Evolutionary conservation across 1,140 invertebrate species (phyloP).

Genomic region (Brachystomella parvula): DNA sequence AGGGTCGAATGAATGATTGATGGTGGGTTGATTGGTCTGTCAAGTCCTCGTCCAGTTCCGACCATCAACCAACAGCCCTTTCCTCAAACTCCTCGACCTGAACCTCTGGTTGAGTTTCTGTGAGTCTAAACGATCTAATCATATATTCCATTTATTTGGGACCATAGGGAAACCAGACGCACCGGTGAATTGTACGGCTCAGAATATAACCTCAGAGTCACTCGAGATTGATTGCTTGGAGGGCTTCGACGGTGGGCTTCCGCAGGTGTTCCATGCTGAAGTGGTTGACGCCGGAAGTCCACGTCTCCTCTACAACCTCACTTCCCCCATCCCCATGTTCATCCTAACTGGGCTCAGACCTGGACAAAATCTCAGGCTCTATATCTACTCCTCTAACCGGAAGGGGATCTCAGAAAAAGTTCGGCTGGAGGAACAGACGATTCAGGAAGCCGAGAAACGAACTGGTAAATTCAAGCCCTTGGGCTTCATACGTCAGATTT

Average conservation of each 20-base stretch:
- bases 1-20: conserved; percentile 1
- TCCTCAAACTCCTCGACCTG: too few relatives aligned
- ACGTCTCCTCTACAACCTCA: conserved; percentile 57
- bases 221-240: conserved; percentile 65
- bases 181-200: conserved; percentile 66
- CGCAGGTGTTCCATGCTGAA: conserved; percentile 62
- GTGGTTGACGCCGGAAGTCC: conserved; percentile 60
- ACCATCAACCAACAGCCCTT: background rate
- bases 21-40: background rate
- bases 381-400: conserved; percentile 70
- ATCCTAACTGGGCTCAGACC: conserved; percentile 59
- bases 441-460: conserved; percentile 69
- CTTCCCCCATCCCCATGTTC: conserved; percentile 58
- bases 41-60: background rate
- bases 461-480: conserved; percentile 54
- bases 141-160: background rate
- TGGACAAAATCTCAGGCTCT: conserved; percentile 58
- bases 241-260: conserved; percentile 65
- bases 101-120: background rate
- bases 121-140: background rate
- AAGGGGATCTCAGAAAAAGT: conserved; percentile 68
- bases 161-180: conserved; percentile 60
- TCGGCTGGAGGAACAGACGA: conserved; percentile 54
- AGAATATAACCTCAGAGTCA: conserved; percentile 70
- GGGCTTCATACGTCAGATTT: background rate